Conservation (phyloP, 2,113 vertebrate species). For the Patagioenas fasciata region DNA sequence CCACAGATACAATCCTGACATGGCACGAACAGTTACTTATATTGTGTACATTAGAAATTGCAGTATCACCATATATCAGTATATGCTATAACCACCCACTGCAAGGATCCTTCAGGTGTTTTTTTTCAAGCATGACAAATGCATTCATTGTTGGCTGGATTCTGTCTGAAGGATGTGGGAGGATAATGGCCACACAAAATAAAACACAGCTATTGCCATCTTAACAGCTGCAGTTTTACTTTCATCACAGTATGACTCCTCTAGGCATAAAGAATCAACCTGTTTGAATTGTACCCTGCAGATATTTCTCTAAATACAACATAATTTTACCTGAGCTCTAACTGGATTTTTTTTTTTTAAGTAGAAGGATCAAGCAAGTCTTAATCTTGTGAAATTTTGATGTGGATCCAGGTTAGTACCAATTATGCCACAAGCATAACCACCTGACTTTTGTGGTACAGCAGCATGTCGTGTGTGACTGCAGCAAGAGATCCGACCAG, state of each 20-base stretch:
- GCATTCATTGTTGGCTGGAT: neutral
- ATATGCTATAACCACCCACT: neutral
- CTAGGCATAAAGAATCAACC: neutral
- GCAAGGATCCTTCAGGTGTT: neutral
- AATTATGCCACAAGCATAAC: neutral
- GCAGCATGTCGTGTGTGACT: neutral
- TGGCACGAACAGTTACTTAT: neutral
- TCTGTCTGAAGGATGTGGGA: neutral
- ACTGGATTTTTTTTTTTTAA: neutral
- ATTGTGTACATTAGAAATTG: neutral
- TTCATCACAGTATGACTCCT: neutral
- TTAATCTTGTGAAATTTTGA: neutral
- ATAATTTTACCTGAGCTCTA: neutral
- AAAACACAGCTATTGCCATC: neutral
- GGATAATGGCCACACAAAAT: neutral
- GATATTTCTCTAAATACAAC: neutral
- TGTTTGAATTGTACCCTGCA: neutral
- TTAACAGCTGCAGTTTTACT: neutral
- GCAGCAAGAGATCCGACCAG: neutral
- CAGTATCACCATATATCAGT: neutral
- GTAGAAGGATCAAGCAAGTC: neutral
- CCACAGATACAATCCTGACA: neutral
- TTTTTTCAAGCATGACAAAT: neutral
- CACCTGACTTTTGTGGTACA: neutral
- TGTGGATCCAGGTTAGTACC: neutral